Conservation (phyloP, 2,113 vertebrate genomes). For the Falco punctatus region DNA sequence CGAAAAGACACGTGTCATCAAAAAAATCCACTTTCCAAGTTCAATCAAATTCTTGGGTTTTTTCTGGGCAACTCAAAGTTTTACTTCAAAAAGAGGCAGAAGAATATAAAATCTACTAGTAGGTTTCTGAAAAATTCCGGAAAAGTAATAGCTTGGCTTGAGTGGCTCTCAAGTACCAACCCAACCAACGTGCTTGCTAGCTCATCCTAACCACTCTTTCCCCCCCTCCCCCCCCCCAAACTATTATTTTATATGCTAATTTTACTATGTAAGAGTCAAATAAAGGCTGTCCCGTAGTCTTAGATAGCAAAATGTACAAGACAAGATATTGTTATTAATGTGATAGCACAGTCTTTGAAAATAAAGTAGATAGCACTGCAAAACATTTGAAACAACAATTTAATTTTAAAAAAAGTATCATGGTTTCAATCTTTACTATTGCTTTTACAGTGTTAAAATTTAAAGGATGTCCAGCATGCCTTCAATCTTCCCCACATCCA, state of each 20-base stretch:
- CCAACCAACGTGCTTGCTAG: neutral
- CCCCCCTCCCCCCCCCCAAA: neutral
- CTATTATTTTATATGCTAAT: neutral
- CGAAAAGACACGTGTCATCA: neutral
- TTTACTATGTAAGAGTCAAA: neutral
- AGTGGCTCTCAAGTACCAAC: neutral
- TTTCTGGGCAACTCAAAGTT: neutral
- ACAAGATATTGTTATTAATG: neutral
- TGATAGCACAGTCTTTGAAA: neutral
- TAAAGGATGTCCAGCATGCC: slow-evolving; percentile 75
- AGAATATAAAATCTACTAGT: neutral
- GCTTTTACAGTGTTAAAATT: slow-evolving; percentile 52
- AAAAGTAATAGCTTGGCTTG: neutral
- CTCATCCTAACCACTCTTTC: neutral
- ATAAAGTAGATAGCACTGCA: neutral
- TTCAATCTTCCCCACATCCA: slow-evolving; percentile 39
- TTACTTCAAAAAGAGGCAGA: neutral
- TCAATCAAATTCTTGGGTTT: neutral
- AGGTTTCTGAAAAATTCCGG: neutral
- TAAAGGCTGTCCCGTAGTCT: neutral
- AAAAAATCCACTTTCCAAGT: neutral
- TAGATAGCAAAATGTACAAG: neutral
- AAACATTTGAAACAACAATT: slow-evolving; percentile 36
- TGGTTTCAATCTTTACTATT: slow-evolving; percentile 28
- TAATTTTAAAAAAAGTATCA: slow-evolving; percentile 48